Base-by-base conservation (phyloP, 2,888 invertebrate species). In the Catocala sponsa region DNA sequence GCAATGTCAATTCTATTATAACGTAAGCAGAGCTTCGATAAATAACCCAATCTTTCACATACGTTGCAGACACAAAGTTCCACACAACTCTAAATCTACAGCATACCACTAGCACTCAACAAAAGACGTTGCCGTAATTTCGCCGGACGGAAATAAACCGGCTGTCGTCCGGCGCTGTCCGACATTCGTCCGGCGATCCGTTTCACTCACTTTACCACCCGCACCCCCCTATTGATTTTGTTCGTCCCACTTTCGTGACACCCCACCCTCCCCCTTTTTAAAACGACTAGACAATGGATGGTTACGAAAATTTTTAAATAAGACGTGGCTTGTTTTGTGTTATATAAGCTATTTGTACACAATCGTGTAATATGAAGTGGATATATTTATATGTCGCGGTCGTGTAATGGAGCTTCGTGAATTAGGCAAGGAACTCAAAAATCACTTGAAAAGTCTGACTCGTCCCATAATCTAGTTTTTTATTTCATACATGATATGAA, bases 141-240 rank as follows among this genome's bases (percentile, higher is more conserved):
- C 33, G 44, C 59, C 63, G 57, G 57, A 63, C 60, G 49, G 57
- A 58, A 42, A 55, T 60, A 65, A 60, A 53, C 59, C 62, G 58
- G 58, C 47, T 44, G 70, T 44, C 71, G 72, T 78, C 83, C 82
- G 83, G 59, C 15, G 15, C 46, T 54, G 79, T 76, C 79, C 79
- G 79, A 78, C 78, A 80, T 73, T 78, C 81, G 78, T 78, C 81
- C 81, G 82, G 46, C 15, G 46, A 87, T 88, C 86, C 72, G 85
- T 87, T 86, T 83, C 85, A 65, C 72, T 46, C 46, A 46, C 46
- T 46, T 46, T 15, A 7, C 46, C 46, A 46, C 46, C 46, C 46
- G 13, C 15, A 15, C 46, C 68, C 83, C 84, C 88, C 82, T 92
- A 92, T 92, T 84, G 92, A 92, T 92, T 91, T 88, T 86, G 80